Percentiles rank a stretch among this genome's conserved stretches.
These are phyloP conservation scores for Lymantria dispar DNA, from an alignment of 2,888 invertebrate genomes.

Conservation along the genomic window DNA sequence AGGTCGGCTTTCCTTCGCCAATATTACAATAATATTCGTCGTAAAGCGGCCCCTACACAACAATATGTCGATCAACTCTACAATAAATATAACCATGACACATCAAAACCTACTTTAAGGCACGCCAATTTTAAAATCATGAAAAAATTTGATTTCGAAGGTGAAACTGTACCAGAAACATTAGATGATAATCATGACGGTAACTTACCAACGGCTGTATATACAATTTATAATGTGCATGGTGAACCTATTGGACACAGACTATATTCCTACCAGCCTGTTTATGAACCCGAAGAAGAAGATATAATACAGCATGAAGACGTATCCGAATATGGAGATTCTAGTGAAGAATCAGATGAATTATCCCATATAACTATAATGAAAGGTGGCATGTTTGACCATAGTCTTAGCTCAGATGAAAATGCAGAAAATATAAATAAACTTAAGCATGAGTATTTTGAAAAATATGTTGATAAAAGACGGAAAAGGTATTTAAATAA, in stretches of 20 bases:
- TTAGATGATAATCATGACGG: conserved; percentile 47
- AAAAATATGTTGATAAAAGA: conserved; percentile 68
- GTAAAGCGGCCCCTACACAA: conserved; percentile 50
- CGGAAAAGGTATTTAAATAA: conserved; percentile 65
- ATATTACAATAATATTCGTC: conserved; percentile 63
- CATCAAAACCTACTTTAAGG: conserved; percentile 66
- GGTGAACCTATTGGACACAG: conserved; percentile 76
- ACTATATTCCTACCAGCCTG: conserved; percentile 74
- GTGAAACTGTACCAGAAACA: conserved; percentile 47
- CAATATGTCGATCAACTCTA: conserved; percentile 61
- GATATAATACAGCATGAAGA: conserved; percentile 58
- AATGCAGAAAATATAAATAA: conserved; percentile 60
- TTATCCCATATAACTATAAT: conserved; percentile 63
- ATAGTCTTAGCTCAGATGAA: conserved; percentile 33
- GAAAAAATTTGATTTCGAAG: conserved; percentile 71
- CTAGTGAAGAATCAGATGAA: conserved; percentile 52
- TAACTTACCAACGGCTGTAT: conserved; percentile 69
- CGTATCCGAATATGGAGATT: conserved; percentile 57
- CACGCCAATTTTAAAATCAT: conserved; percentile 75
- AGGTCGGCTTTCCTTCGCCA: conserved; percentile 68
- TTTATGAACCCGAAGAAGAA: conserved; percentile 70
- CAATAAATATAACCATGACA: conserved; percentile 71
- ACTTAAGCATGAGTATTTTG: conserved; percentile 73
- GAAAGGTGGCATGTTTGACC: conserved; percentile 69
- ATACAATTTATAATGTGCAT: conserved; percentile 74